Base-by-base conservation (phyloP, 2,797 vertebrate genomes). In the Catostomus latipinnis region DNA sequence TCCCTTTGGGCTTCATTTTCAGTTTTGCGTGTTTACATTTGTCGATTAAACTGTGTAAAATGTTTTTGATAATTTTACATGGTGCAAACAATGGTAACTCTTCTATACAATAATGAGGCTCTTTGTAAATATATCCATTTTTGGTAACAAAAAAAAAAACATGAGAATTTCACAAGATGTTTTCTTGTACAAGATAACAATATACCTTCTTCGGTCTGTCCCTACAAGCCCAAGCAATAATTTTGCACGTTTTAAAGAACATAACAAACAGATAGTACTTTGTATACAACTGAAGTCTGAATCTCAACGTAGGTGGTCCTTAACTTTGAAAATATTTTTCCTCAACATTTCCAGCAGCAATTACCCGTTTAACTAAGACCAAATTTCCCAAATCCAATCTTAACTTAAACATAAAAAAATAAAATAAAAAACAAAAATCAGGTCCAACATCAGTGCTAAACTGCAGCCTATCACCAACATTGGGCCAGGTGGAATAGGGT, bases 241-340 rank as follows among this genome's bases (percentile, higher is more conserved):
- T 9, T 57, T 16, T 56, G 46, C 49, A 54, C 46, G 53, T 76
- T 8, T 46, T n/a, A 74, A 52, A 66, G 12, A 57, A 34, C 62
- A 57, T 11, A 18, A 46, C n/a, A 66, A 66, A 57, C 11, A 45
- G 4, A 65, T 7, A 14, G 56, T n/a, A 46, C 2, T 65, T 62
- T 46, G 62, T 65, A 62, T 34, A 62, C 22, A 62, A 43, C 43
- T 66, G 18, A 68, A 68, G 45, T 65, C n/a, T 75, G 34, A 46
- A 45, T 60, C 54, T 10, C 5, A 8, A 45, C 8, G 0, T 1
- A 46, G 61, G n/a, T 6, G n/a, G 43, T 66, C 8, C 62, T 13
- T 63, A 13, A 63, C 34, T 13, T 13, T 63, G 61, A 63, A 43
- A 43, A 11, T 45, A 4, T 45, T 43, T 45, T 45, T 13, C 18